phyloP scores from a whole-genome alignment of 2,888 invertebrate species.

The Ischnus inquisitorius region DNA sequence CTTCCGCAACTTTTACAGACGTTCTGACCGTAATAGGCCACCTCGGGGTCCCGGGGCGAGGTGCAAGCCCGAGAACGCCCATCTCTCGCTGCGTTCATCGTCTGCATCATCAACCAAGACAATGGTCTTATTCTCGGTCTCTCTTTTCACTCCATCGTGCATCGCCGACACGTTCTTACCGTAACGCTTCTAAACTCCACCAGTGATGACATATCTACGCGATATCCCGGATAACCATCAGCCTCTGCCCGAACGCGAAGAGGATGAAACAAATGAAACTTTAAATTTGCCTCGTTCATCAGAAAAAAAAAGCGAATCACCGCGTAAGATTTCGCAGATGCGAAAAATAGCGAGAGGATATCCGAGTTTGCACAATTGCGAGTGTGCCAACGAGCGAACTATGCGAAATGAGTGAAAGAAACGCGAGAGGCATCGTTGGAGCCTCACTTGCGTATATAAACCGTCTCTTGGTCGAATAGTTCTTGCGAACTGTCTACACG shows the following conservation, averaged over 20 bases:
- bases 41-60: constrained; percentile 27
- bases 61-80: constrained; percentile 47
- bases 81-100: constrained; percentile 51
- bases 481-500: constrained; percentile 16
- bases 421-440: constrained; percentile 46
- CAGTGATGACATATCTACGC: constrained; percentile 34
- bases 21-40: constrained; percentile 79
- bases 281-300: constrained; percentile 34
- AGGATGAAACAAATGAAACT: constrained; percentile 30
- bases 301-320: not conserved
- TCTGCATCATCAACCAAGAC: constrained; percentile 58
- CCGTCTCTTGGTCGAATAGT: constrained; percentile 46
- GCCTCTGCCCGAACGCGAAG: not conserved
- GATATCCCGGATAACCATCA: constrained; percentile 30
- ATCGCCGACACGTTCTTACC: constrained; percentile 21
- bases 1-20: constrained; percentile 80
- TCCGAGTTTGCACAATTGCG: constrained; percentile 75
- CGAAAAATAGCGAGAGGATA: constrained; percentile 68
- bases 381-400: constrained; percentile 50
- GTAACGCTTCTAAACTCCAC: constrained; percentile 19
- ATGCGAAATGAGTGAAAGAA: constrained; percentile 56
- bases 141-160: constrained; percentile 16
- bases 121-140: constrained; percentile 61
- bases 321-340: constrained; percentile 24
- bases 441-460: not conserved